These are phyloP conservation scores for Leiothrix lutea DNA, from an alignment of 2,113 vertebrate genomes.

Conservation along the genomic window DNA sequence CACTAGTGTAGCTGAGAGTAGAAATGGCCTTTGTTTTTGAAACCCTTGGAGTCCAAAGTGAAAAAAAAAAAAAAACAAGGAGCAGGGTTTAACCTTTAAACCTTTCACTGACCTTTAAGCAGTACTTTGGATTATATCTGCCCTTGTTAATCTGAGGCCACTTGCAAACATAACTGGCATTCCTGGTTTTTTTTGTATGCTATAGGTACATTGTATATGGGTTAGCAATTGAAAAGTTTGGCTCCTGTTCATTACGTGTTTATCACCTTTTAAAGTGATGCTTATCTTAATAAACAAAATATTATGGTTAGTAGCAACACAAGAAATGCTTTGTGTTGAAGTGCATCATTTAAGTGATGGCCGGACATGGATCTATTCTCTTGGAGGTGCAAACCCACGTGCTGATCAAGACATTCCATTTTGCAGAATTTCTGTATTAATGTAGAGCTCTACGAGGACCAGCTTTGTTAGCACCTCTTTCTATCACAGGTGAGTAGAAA, in stretches of 20 bases:
- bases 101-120: constrained; percentile 19
- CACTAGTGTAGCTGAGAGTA: background rate
- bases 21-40: constrained; percentile 19
- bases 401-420: background rate
- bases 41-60: background rate
- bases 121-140: constrained; percentile 40
- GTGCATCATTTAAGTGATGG: background rate
- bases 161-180: constrained; percentile 28
- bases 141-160: constrained; percentile 26
- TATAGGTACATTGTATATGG: background rate
- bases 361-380: background rate
- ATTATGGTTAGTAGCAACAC: background rate
- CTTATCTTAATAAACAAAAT: background rate
- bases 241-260: background rate
- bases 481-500: background rate
- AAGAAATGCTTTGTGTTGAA: background rate
- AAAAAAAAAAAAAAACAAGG: background rate
- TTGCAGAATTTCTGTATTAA: background rate
- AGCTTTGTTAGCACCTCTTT: background rate
- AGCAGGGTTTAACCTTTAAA: constrained; percentile 45
- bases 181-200: background rate
- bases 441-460: background rate
- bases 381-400: background rate
- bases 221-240: background rate
- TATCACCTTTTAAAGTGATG: background rate